Base-by-base conservation (phyloP, 2,797 vertebrate genomes). In the Heteromormyrus szaboi region DNA sequence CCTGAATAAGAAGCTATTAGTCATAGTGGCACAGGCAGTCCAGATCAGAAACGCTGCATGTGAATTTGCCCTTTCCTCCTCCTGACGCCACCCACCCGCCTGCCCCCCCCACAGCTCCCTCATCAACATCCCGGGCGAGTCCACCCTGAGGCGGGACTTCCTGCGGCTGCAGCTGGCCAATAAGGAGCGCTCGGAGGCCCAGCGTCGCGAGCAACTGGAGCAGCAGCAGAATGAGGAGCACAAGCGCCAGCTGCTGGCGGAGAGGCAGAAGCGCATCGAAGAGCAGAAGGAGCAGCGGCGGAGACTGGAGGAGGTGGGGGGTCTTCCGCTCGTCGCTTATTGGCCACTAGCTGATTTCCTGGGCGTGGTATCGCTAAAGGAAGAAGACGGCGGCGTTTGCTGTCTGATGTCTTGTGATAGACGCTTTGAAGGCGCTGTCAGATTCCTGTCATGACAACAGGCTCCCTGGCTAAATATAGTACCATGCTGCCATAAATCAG, bases 221-320 rank as follows among this genome's bases (percentile, higher is more conserved):
- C 98, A 98, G 90, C 97, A 98, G 94, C 97, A 99, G 94, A 99
- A 99, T 0, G 98, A 99, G 91, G 98, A 98, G 92, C 98, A 98
- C 95, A 99, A 99, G 93, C 94, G 97, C 88, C 95, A 98, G 53
- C 92, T 99, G 88, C 92, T 99, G 95, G 97, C 97, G 0, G 98
- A 99, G 94, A 95, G 98, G 90, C 98, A 99, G 95, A 99, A 99
- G 90, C 97, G 98, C 91, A 99, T 99, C 0, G 98, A 99, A 94
- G 98, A 99, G 93, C 98, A 99, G 95, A 98, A 97, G 94, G 97
- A 98, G 93, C 98, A 99, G 95, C 95, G 98, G 90, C 91, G 97
- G 54, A 93, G 96, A 88, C 94, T 99, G 91, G 98, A 99, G 93
- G 97, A 99, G 97, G 98, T 99, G 92, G 92, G 88, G 37, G 12